These are phyloP conservation scores for Lepidiolamprologus cunningtoni DNA, from an alignment of 2,113 vertebrate species.

Conservation along the genomic window DNA sequence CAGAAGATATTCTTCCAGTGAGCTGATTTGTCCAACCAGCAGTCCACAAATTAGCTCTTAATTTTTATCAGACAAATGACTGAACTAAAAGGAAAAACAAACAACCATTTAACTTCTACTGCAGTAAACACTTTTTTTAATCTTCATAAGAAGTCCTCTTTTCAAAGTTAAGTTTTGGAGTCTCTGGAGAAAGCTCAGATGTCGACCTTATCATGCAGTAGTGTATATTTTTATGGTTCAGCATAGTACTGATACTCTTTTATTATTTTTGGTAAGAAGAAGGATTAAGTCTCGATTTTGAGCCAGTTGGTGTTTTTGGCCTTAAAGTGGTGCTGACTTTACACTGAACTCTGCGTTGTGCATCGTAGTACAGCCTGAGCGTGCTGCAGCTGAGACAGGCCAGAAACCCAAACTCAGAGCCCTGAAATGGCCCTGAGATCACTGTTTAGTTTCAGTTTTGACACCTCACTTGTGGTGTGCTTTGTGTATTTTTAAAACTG, in stretches of 20 bases:
- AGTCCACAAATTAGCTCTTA: not conserved
- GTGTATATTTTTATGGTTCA: not conserved
- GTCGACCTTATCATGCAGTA: not conserved
- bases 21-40: not conserved
- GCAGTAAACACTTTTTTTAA: not conserved
- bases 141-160: not conserved
- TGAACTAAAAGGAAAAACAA: not conserved
- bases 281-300: not conserved
- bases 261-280: not conserved
- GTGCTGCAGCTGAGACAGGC: not conserved
- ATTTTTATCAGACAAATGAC: not conserved
- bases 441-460: not conserved
- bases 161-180: rapidly evolving
- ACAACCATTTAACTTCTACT: not conserved
- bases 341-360: rapidly evolving
- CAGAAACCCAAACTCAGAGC: not conserved
- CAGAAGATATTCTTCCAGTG: not conserved
- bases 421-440: not conserved
- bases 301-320: not conserved
- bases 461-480: not conserved
- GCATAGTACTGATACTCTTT: not conserved
- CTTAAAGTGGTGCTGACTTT: not conserved
- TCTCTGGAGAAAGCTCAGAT: not conserved
- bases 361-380: not conserved
- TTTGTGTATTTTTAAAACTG: not conserved